A percentile compares a stretch with the other conserved stretches of the same genome.
Conservation (phyloP, 2,888 invertebrate species). For the Halocaridina rubra region DNA sequence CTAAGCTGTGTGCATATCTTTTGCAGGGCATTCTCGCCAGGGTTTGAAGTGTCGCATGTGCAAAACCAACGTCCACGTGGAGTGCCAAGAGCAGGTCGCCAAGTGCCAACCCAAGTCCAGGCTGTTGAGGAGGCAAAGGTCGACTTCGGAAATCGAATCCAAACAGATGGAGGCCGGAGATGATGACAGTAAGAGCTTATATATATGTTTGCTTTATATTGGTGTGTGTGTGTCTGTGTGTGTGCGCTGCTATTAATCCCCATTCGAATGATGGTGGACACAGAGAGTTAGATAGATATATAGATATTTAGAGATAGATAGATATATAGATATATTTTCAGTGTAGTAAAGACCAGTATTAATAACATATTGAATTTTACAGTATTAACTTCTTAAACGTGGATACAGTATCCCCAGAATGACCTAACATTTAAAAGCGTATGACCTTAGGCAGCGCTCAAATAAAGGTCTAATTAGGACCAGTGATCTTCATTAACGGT, state of each 20-base stretch:
- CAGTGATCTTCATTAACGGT: too few relatives aligned
- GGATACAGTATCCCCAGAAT: too few relatives aligned
- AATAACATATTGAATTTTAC: too few relatives aligned
- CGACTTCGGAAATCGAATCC: constrained; percentile 76
- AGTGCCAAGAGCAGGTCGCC: constrained; percentile 82
- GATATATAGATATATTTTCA: too few relatives aligned
- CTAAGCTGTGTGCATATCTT: neutral
- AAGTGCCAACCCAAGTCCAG: constrained; percentile 88
- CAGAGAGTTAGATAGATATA: neutral
- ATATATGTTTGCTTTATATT: neutral
- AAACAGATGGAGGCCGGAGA: constrained; percentile 65
- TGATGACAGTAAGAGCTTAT: constrained; percentile 62
- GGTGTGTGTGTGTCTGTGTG: neutral
- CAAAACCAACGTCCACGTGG: constrained; percentile 90
- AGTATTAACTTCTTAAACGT: too few relatives aligned
- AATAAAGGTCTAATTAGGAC: too few relatives aligned
- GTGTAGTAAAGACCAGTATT: too few relatives aligned
- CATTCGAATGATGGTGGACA: neutral
- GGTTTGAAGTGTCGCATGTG: constrained; percentile 90
- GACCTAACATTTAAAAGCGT: too few relatives aligned
- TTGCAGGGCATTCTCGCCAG: constrained; percentile 87
- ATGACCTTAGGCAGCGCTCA: too few relatives aligned
- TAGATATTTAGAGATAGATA: neutral
- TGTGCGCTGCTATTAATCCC: too few relatives aligned
- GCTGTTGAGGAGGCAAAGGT: constrained; percentile 87